Evolutionary conservation across 2,888 invertebrate species (phyloP), one percentile per base, ranked within the genome.

Genomic region (Iselma pallidipennis): DNA sequence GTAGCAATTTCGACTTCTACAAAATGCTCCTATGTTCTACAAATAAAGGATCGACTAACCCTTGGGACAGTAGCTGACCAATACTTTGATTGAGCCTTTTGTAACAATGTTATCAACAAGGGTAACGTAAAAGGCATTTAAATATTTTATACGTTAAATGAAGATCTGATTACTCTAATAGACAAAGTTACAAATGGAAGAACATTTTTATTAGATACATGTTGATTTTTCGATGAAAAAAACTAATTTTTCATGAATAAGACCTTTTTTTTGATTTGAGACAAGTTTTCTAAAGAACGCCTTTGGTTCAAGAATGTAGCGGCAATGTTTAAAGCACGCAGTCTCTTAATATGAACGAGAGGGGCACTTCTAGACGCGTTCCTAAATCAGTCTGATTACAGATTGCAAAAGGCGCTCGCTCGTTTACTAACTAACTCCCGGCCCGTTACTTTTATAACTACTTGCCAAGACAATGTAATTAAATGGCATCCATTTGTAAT

Each of bases 401-500:
- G 72, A 74, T 75, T 71, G 74, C 73, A 71, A 74, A 74, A 72
- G 75, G 69, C 71, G 71, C 68, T 66, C 69, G 69, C 71, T 72
- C 74, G 73, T 74, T 76, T 74, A 69, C 71, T 72, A 72, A 74
- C 71, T 72, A 75, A 74, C 74, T 76, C 77, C 76, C 75, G 74
- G 77, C 71, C 79, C 76, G 78, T 79, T 80, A 78, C 80, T 80
- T 80, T 80, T 80, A 80, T 78, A 80, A 78, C 80, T 79, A 79
- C 78, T 80, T 79, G 80, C 80, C 80, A 80, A 81, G 81, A 81
- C 81, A 81, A 80, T 80, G 81, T 81, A 81, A 81, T 81, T 81
- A 81, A 81, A 81, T 81, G 80, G 80, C 79, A 81, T 80, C 80
- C 81, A 81, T 81, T 81, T 80, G 81, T 81, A 81, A 81, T 81